Percentiles rank a stretch among this genome's conserved stretches.
Conservation (phyloP, 2,888 invertebrate species). For the Drosophila hawaiiensis region DNA sequence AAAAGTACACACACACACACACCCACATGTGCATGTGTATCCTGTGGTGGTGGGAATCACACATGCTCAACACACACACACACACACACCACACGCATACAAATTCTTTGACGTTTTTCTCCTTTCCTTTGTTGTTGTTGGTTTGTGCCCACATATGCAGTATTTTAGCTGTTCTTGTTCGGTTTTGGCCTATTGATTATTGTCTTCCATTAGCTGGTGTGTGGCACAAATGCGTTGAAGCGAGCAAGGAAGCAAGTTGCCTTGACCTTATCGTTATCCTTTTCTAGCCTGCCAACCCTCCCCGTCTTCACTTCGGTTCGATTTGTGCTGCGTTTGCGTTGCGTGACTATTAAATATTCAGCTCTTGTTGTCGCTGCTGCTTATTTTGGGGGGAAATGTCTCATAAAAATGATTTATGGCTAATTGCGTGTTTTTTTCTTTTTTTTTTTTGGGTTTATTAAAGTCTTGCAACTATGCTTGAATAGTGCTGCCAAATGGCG, state of each 20-base stretch:
- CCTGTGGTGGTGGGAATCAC: conserved; percentile 52
- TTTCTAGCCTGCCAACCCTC: conserved; percentile 34
- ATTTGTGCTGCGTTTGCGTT: conserved; percentile 65
- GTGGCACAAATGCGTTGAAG: conserved; percentile 11
- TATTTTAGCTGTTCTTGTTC: background rate
- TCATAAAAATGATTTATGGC: conserved; percentile 82
- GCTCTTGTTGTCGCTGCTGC: conserved; percentile 32
- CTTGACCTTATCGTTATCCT: conserved; percentile 59
- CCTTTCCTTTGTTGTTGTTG: background rate
- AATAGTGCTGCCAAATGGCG: conserved; percentile 4
- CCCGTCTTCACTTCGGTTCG: conserved; percentile 24
- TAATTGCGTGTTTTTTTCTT: conserved; percentile 44
- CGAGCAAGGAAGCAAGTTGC: conserved; percentile 17
- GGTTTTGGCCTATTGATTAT: conserved; percentile 59
- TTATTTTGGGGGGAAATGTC: conserved; percentile 67
- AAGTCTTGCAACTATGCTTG: conserved; percentile 14
- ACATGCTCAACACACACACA: conserved; percentile 27
- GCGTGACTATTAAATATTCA: conserved; percentile 76
- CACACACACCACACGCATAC: conserved; percentile 10
- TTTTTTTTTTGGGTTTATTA: conserved; percentile 9
- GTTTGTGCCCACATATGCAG: background rate
- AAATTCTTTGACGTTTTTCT: conserved; percentile 25
- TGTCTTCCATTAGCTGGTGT: conserved; percentile 42
- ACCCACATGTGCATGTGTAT: conserved; percentile 10
- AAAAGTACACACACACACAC: conserved; percentile 26